Evolutionary conservation across 2,797 vertebrate species (phyloP).

Genomic region (Phrynocephalus guinanensis): DNA sequence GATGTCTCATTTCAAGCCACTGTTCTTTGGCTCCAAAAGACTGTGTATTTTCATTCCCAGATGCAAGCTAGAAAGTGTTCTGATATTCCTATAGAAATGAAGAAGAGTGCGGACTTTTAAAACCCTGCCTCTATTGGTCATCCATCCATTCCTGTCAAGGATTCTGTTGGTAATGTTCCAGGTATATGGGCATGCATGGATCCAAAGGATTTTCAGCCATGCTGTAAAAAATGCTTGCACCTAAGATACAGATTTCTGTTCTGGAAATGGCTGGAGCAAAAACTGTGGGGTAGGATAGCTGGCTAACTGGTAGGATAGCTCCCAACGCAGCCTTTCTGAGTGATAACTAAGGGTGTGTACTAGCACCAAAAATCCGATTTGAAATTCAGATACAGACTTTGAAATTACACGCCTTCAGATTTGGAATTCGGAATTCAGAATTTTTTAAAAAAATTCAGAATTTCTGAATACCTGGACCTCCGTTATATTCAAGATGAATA

Average conservation of each 20-base stretch:
- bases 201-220: constrained; percentile 4
- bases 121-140: neutral
- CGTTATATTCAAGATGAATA: too few relatives aligned
- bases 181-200: neutral
- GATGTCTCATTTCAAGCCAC: constrained; percentile 1
- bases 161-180: neutral
- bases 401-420: too few relatives aligned
- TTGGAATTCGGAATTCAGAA: too few relatives aligned
- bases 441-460: too few relatives aligned
- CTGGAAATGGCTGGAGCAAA: neutral
- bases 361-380: too few relatives aligned
- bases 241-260: neutral
- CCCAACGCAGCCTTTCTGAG: neutral
- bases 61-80: neutral
- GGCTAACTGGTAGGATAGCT: neutral
- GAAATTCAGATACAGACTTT: too few relatives aligned
- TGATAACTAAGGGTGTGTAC: neutral
- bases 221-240: neutral
- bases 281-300: neutral
- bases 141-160: neutral
- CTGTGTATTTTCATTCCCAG: constrained; percentile 12
- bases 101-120: neutral
- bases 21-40: constrained; percentile 2
- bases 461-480: too few relatives aligned
- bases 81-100: neutral